These are phyloP conservation scores for Gopherus evgoodei DNA, from an alignment of 2,113 vertebrate genomes.

Conservation along the genomic window DNA sequence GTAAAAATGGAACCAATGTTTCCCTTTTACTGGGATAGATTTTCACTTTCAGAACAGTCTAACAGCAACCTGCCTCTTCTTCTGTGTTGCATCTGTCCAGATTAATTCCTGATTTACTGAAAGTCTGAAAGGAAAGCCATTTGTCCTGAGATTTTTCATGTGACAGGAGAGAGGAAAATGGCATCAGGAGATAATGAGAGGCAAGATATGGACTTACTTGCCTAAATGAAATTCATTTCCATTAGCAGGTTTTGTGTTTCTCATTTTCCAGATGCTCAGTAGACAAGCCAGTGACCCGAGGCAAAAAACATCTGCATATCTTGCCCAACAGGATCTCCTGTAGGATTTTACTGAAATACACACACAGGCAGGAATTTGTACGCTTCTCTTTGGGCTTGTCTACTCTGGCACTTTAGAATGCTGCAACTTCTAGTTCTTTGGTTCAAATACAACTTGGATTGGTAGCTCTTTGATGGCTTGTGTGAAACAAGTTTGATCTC, in stretches of 20 bases:
- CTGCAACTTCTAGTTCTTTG: not conserved
- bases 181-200: not conserved
- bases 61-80: not conserved
- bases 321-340: conserved; percentile 10
- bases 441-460: not conserved
- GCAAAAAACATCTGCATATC: conserved; percentile 8
- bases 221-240: not conserved
- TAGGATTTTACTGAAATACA: not conserved
- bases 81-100: not conserved
- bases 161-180: not conserved
- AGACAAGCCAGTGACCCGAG: not conserved
- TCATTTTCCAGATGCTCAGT: not conserved
- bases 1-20: not conserved
- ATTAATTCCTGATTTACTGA: not conserved
- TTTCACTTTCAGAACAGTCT: not conserved
- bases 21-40: not conserved
- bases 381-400: not conserved
- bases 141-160: not conserved
- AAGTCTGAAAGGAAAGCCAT: not conserved
- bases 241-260: not conserved
- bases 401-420: too few species aligned
- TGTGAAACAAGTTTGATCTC: not conserved
- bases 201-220: not conserved
- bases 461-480: not conserved
- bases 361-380: not conserved